Percentiles rank a stretch among this genome's conserved stretches.
Evolutionary conservation across 2,888 invertebrate genomes (phyloP).

Genomic region (Heliconius sara): DNA sequence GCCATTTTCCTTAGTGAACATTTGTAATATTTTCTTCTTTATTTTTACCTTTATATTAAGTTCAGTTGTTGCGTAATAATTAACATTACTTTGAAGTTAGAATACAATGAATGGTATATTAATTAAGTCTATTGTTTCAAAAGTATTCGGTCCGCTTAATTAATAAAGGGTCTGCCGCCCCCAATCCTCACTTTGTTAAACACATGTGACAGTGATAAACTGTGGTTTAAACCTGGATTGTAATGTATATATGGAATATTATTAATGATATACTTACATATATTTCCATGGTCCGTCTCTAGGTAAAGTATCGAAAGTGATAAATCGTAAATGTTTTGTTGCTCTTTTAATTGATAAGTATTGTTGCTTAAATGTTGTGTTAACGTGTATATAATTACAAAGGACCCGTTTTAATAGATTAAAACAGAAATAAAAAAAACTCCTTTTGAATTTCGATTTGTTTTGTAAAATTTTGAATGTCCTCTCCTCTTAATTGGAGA

Average conservation of each 20-base stretch:
- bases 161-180: slow-evolving; percentile 5
- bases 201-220: slow-evolving; percentile 13
- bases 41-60: background rate
- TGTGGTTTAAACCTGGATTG: background rate
- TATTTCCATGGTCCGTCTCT: too few species aligned
- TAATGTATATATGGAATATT: background rate
- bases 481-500: too few species aligned
- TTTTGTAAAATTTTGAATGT: too few species aligned
- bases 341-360: too few species aligned
- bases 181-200: background rate
- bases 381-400: too few species aligned
- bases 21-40: background rate
- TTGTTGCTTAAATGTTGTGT: too few species aligned
- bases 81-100: background rate
- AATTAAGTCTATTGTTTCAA: slow-evolving; percentile 11
- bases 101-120: slow-evolving; percentile 1
- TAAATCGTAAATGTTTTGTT: too few species aligned
- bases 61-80: background rate
- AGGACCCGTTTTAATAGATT: too few species aligned
- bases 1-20: background rate
- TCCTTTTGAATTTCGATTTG: too few species aligned
- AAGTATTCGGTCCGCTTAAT: slow-evolving; percentile 11
- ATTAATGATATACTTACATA: background rate
- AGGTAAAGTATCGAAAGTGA: too few species aligned
- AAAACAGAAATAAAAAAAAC: too few species aligned